Conservation (phyloP, 2,113 vertebrate genomes). For the Caloenas nicobarica region DNA sequence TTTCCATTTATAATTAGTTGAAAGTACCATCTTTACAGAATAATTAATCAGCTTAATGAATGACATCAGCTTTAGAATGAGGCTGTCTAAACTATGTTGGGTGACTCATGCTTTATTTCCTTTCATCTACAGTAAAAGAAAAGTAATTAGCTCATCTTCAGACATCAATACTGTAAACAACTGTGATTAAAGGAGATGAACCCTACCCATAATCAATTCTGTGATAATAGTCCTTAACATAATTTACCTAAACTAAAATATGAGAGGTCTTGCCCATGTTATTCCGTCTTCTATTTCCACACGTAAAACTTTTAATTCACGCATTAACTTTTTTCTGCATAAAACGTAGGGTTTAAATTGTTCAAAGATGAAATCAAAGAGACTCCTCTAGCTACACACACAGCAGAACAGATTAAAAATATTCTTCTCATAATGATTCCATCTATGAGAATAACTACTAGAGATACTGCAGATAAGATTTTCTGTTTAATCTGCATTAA, state of each 20-base stretch:
- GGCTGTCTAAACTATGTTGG: neutral
- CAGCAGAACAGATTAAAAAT: neutral
- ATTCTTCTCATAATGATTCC: neutral
- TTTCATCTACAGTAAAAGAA: neutral
- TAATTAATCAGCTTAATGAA: neutral
- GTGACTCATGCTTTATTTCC: neutral
- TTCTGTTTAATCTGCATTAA: neutral
- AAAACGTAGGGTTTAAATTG: neutral
- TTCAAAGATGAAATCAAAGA: neutral
- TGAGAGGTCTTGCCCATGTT: neutral
- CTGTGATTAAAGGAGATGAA: neutral
- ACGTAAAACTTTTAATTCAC: neutral
- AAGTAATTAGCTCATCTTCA: neutral
- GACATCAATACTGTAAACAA: neutral
- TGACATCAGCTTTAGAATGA: neutral
- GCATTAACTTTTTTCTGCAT: neutral
- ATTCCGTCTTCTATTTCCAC: neutral
- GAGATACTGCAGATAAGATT: neutral
- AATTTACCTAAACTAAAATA: neutral
- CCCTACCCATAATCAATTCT: neutral
- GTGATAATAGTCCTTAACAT: neutral
- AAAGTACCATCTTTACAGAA: neutral
- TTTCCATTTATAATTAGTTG: neutral
- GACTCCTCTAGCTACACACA: neutral
- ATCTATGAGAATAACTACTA: neutral